Conservation (phyloP, 2,888 invertebrate genomes). For the Tortrix viridana region DNA sequence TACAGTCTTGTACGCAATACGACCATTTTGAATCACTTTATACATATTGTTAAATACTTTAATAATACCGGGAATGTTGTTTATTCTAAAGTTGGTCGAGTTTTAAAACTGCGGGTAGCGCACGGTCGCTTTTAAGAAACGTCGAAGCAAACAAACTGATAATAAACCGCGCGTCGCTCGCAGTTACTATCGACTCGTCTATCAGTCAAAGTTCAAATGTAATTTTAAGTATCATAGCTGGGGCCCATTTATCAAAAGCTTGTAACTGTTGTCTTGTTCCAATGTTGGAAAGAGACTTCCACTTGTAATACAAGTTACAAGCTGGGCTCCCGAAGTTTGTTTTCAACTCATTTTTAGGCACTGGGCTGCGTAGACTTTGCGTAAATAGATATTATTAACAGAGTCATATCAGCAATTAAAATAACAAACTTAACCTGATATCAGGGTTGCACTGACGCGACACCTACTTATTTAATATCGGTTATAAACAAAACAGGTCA, state of each 20-base stretch:
- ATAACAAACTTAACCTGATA: no score
- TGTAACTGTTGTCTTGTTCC: no score
- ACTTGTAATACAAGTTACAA: no score
- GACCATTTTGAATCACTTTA: slow-evolving; percentile 63
- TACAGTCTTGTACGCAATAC: slow-evolving; percentile 53
- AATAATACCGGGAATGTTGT: slow-evolving; percentile 39
- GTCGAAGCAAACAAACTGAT: slow-evolving; percentile 21
- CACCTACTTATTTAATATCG: no score
- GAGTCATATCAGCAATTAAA: no score
- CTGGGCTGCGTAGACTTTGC: no score
- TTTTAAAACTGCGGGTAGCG: slow-evolving; percentile 32
- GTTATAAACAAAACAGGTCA: no score
- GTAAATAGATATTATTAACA: no score
- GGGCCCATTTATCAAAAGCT: no score
- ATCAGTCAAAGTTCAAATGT: slow-evolving; percentile 32
- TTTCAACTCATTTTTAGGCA: slow-evolving; percentile 2
- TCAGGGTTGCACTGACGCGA: no score
- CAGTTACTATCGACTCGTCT: slow-evolving; percentile 27
- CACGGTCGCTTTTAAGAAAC: slow-evolving; percentile 19
- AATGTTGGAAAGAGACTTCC: no score
- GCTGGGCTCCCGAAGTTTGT: no score
- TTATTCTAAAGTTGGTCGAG: slow-evolving; percentile 42
- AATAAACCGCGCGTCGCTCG: slow-evolving; percentile 24
- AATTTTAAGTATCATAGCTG: slow-evolving; percentile 19
- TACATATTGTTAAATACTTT: slow-evolving; percentile 58